These are phyloP conservation scores for Chloroceryle amazona DNA, from an alignment of 2,797 vertebrate species.

Conservation along the genomic window DNA sequence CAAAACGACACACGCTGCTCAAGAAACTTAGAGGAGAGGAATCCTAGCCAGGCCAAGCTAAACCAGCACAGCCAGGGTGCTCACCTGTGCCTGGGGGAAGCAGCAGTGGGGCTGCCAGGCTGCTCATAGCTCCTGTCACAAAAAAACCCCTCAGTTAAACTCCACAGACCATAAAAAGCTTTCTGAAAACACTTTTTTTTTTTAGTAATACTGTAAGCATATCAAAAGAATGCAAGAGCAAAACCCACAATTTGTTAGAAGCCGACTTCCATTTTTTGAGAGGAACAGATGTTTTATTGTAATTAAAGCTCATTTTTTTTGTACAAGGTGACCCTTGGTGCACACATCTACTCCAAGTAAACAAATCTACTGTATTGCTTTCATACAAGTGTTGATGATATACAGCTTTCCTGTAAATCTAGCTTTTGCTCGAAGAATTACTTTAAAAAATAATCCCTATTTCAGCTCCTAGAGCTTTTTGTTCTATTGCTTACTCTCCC, in stretches of 20 bases:
- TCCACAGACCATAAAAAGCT: not conserved
- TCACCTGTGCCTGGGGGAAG: rapidly evolving
- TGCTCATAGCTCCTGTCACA: rapidly evolving
- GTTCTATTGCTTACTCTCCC: slow-evolving; percentile 12
- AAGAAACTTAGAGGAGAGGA: not conserved
- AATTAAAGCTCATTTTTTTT: slow-evolving; percentile 59
- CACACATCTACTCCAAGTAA: slow-evolving; percentile 1
- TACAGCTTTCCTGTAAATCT: slow-evolving; percentile 39
- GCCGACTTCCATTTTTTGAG: not conserved
- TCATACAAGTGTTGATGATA: not conserved
- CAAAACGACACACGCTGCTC: rapidly evolving
- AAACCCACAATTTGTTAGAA: not conserved
- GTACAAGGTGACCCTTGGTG: slow-evolving; percentile 46
- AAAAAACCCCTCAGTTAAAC: rapidly evolving
- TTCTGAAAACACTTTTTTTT: not conserved
- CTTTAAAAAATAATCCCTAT: not conserved
- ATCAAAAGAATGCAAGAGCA: not conserved
- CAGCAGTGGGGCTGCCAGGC: not conserved
- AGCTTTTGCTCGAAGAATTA: not conserved
- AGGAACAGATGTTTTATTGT: slow-evolving; percentile 55
- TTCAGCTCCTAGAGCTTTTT: not conserved
- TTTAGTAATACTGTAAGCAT: not conserved
- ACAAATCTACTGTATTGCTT: slow-evolving; percentile 13
- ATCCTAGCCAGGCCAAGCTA: rapidly evolving
- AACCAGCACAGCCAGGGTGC: rapidly evolving